Base-by-base conservation (phyloP, 2,888 invertebrate genomes). In the Cephalotes varians region DNA sequence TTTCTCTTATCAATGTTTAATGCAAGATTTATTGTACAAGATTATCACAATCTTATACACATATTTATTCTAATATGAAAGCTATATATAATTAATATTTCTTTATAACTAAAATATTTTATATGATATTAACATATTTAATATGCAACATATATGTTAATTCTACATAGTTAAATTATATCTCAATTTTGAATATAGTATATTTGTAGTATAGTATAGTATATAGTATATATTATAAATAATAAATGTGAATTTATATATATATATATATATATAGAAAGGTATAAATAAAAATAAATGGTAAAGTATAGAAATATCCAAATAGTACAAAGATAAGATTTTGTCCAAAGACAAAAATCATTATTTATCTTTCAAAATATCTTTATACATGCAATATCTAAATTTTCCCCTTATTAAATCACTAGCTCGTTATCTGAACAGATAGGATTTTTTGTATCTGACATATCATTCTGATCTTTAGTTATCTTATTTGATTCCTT, bases 401-500 rank as follows among this genome's bases (percentile, higher is more conserved):
- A 51, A 64, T 81, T 54, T 44, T 34, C 44, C 12, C 3, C 7
- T 64, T 65, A 60, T 81, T 60, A 64, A 64, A 73, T 73, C 54
- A 72, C 72, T 28, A 81, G 2, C 21, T 71, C 80, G 7, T 49
- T 73, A 34, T 69, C 73, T 25, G 31, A 18, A 51, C 4, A 56
- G 58, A 10, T 34, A 25, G 31, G 51, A 62, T 6, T 21, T 58
- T 74, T 7, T 85, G 86, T 18, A 87, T 67, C 6, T 88, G 89
- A 40, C 21, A 9, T 28, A 54, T 76, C 28, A 40, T n/a, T 47
- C n/a, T 25, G 88, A 90, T 58, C 84, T 82, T 44, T 60, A 77
- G 71, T 91, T 90, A 49, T 89, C 88, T 76, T 56, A n/a, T 80
- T 72, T 31, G n/a, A 51, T 62, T 51, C 10, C 5, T 58, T 25